Percentiles rank a stretch among this genome's conserved stretches.
phyloP scores from a whole-genome alignment of 92 coral and sea anemone genomes.

The Ricordea florida region DNA sequence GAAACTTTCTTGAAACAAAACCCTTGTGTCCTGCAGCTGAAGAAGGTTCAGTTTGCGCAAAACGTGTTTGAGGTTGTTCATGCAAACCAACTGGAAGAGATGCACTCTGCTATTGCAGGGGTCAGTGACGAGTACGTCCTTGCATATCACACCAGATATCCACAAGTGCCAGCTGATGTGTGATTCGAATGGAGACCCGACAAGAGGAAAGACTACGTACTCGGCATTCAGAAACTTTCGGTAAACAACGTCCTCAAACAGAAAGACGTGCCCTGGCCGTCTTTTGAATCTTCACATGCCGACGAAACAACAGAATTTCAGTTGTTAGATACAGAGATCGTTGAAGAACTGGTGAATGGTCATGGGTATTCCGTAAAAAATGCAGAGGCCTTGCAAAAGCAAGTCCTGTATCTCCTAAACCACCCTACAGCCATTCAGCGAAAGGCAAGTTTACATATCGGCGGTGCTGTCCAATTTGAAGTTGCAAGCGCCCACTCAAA shows the following conservation, averaged over 20 bases:
- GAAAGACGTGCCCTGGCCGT: slow-evolving; percentile 34
- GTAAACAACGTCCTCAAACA: background rate
- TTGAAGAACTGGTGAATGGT: background rate
- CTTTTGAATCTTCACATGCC: background rate
- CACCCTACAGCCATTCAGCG: slow-evolving; percentile 26
- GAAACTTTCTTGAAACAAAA: slow-evolving; percentile 19
- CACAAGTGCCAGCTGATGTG: slow-evolving; percentile 41
- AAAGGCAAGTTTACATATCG: slow-evolving; percentile 13
- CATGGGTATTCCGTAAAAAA: background rate
- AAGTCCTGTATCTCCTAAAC: slow-evolving; percentile 1
- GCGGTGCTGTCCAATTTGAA: slow-evolving; percentile 19
- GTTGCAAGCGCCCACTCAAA: slow-evolving; percentile 34
- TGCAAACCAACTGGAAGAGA: slow-evolving; percentile 7
- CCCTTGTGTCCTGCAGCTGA: slow-evolving; percentile 6
- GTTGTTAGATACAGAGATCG: background rate
- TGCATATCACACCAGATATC: slow-evolving; percentile 20
- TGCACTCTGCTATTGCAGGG: slow-evolving; percentile 51
- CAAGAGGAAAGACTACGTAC: background rate
- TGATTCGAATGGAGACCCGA: slow-evolving; percentile 33
- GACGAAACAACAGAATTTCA: slow-evolving; percentile 4
- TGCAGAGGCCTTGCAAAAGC: background rate
- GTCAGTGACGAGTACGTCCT: slow-evolving; percentile 46
- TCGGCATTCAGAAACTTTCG: background rate
- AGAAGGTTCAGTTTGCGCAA: slow-evolving; percentile 39
- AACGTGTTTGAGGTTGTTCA: slow-evolving; percentile 35